A percentile compares a stretch with the other conserved stretches of the same genome.
phyloP scores from a whole-genome alignment of 2,113 vertebrate genomes.

The Petromus typicus region DNA sequence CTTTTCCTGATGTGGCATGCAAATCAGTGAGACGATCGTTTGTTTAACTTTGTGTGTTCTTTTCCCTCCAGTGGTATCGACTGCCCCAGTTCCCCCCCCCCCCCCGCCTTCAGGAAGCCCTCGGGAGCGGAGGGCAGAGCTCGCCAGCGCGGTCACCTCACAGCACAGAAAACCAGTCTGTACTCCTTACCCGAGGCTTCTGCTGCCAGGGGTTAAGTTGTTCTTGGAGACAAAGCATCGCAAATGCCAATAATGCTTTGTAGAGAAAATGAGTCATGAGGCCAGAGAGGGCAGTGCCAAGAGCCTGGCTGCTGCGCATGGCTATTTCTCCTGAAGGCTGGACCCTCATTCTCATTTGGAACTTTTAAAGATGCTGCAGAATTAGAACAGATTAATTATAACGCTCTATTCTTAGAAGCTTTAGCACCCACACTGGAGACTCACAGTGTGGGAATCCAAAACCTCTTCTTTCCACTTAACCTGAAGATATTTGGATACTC shows the following conservation, averaged over 20 bases:
- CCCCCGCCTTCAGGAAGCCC: conserved; percentile 19
- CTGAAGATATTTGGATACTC: background rate
- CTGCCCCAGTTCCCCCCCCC: conserved; percentile 16
- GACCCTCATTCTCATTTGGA: background rate
- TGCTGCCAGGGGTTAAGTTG: conserved; percentile 23
- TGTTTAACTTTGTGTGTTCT: conserved; percentile 41
- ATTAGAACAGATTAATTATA: conserved; percentile 39
- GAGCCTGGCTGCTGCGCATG: background rate
- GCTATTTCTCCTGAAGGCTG: conserved; percentile 18
- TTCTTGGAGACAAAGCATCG: conserved; percentile 23
- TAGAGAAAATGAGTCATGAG: conserved; percentile 1
- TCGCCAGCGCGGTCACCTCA: conserved; percentile 46
- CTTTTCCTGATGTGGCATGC: conserved; percentile 29
- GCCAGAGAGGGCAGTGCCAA: background rate
- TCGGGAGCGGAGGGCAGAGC: background rate
- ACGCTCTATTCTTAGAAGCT: background rate
- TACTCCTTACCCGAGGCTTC: conserved; percentile 27
- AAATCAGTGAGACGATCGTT: conserved; percentile 51
- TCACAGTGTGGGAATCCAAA: background rate
- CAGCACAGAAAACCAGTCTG: conserved; percentile 13
- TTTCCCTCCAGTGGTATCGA: conserved; percentile 51
- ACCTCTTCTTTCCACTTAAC: background rate
- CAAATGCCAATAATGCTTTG: conserved; percentile 37
- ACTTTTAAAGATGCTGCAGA: conserved; percentile 29
- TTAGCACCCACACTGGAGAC: background rate